Percentiles rank a stretch among this genome's conserved stretches.
Evolutionary conservation across 2,888 invertebrate species (phyloP).

Genomic region (Drosophila meridiana): DNA sequence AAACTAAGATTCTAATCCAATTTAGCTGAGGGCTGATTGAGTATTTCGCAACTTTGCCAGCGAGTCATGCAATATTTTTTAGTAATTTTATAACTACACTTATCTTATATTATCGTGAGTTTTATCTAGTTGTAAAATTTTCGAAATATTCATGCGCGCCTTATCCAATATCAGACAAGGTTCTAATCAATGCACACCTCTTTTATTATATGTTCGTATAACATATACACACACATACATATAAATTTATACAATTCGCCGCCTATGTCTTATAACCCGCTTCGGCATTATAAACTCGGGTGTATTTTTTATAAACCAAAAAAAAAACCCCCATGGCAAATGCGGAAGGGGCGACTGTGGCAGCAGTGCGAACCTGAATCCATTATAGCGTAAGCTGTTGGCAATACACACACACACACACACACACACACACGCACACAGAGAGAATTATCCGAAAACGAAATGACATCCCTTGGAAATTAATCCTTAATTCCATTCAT

Average conservation of each 20-base stretch:
- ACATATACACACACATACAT: not conserved
- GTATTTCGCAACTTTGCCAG: not conserved
- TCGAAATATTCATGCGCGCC: not conserved
- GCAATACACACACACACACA: constrained; percentile 59
- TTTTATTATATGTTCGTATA: constrained; percentile 17
- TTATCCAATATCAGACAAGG: not conserved
- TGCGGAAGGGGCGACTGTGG: constrained; percentile 44
- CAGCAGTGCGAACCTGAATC: constrained; percentile 65
- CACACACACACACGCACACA: constrained; percentile 24
- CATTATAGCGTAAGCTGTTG: constrained; percentile 77
- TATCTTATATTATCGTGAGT: constrained; percentile 1
- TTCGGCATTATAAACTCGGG: constrained; percentile 77
- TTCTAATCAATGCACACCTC: constrained; percentile 15
- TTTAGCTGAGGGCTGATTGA: not conserved
- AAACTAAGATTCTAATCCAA: not conserved
- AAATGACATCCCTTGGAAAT: constrained; percentile 85
- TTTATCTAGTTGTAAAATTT: constrained; percentile 6
- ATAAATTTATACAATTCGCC: constrained; percentile 17
- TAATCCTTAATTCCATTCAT: constrained; percentile 85
- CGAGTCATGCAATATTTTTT: not conserved
- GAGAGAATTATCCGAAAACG: constrained; percentile 84
- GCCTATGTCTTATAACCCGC: constrained; percentile 72
- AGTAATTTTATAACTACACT: not conserved
- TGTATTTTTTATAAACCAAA: constrained; percentile 75
- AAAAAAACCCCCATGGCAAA: constrained; percentile 56